A percentile compares a stretch with the other conserved stretches of the same genome.
phyloP scores from a whole-genome alignment of 64 coral and sea anemone genomes.

The Dendrophyllia cribrosa region DNA sequence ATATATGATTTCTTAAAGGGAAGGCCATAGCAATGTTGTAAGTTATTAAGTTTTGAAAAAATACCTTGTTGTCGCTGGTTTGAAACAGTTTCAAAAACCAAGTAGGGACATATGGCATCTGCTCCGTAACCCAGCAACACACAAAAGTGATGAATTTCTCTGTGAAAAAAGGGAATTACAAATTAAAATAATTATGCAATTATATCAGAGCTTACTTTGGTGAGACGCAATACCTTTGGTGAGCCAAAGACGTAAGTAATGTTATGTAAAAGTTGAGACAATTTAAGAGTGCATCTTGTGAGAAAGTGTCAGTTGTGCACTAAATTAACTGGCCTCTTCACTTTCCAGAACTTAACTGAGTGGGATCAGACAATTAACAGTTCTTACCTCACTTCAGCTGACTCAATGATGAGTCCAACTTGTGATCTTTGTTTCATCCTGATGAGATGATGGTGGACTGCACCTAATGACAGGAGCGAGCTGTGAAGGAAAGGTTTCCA shows the following conservation, averaged over 20 bases:
- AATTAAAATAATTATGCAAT: neutral
- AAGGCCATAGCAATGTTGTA: neutral
- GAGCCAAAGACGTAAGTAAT: too few relatives aligned
- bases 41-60: neutral
- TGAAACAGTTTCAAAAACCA: conserved; percentile 89
- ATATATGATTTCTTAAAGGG: neutral
- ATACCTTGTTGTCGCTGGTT: conserved; percentile 89
- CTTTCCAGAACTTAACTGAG: too few relatives aligned
- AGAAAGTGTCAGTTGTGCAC: too few relatives aligned
- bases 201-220: too few relatives aligned
- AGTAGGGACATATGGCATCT: conserved; percentile 91
- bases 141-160: conserved; percentile 96
- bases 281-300: too few relatives aligned
- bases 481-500: conserved; percentile 13
- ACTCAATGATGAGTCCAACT: conserved; percentile 88
- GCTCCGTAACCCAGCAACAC: conserved; percentile 87
- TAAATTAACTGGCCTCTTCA: too few relatives aligned
- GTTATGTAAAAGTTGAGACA: too few relatives aligned
- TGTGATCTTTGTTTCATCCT: conserved; percentile 94
- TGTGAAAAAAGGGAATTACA: conserved; percentile 3
- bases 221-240: too few relatives aligned
- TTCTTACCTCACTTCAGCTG: conserved; percentile 84
- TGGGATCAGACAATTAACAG: neutral
- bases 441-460: conserved; percentile 92
- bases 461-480: conserved; percentile 86